Base-by-base conservation (phyloP, 2,888 invertebrate species). In the Apamea anceps region DNA sequence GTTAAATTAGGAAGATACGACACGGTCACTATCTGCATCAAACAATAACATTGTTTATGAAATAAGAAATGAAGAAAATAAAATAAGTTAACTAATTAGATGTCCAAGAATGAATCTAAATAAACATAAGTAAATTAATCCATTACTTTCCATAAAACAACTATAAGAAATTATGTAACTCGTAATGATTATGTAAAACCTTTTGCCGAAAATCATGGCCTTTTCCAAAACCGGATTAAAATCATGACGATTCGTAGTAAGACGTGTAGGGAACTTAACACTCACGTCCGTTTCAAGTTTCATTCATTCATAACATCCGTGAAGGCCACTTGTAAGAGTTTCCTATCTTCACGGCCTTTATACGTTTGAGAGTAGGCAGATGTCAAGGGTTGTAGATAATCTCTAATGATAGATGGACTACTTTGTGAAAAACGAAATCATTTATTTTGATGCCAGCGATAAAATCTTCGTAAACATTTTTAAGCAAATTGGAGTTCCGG, bases 271-370 rank as follows among this genome's bases (percentile, higher is more conserved):
- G 37, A 25, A n/a, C 79, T 70, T 80, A 72, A 77, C n/a, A 7
- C n/a, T 62, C 37, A 48, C 21, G 28, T 67, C 75, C 72, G 57
- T 42, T 78, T 83, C 78, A 67, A 78, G 82, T 32, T 77, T 70
- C 76, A 82, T 80, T 82, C 72, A 83, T 80, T 83, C 83, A 83
- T 76, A 83, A 80, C 75, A 85, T 85, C 85, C 85, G 85, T 83
- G 73, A 83, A 85, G 80, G 71, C 73, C 72, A 75, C 67, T 77
- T 82, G 67, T 65, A 54, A 80, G 72, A 85, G 80, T 85, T 83
- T 85, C 75, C 60, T 75, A 75, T 76, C 51, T 75, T 74, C 7
- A 72, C 32, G 15, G 42, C 28, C 28, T 68, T 48, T 76, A 25
- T 21, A 25, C 7, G 0, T 62, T 32, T 15, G 1, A 54, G 51